A percentile compares a stretch with the other conserved stretches of the same genome.
phyloP scores from a whole-genome alignment of 2,888 invertebrate genomes.

The Ophion obscuratus region DNA sequence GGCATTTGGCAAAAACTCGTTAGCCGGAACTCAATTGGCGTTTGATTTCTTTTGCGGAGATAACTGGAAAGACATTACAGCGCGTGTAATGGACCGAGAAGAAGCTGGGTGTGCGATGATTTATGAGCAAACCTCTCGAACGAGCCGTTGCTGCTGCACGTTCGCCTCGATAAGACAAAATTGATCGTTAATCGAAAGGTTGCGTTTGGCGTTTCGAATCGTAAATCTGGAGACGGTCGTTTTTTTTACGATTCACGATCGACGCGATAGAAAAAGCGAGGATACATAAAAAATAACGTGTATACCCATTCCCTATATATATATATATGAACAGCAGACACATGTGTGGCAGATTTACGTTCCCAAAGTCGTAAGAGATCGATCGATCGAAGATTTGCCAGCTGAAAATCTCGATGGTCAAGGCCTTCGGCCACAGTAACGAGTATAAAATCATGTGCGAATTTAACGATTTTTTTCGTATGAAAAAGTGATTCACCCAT shows the following conservation, averaged over 20 bases:
- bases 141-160: conserved; percentile 23
- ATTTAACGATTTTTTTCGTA: too few relatives aligned
- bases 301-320: not conserved
- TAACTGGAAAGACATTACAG: not conserved
- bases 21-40: conserved; percentile 10
- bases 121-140: conserved; percentile 47
- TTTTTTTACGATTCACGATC: conserved; percentile 51
- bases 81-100: conserved; percentile 15
- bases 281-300: not conserved
- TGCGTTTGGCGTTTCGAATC: conserved; percentile 20
- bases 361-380: conserved; percentile 44
- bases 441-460: too few relatives aligned
- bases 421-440: too few relatives aligned
- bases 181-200: conserved; percentile 43
- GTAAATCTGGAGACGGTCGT: conserved; percentile 39
- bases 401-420: not conserved
- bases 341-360: conserved; percentile 21
- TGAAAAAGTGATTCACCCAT: too few relatives aligned
- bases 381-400: conserved; percentile 41
- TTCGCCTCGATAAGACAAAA: conserved; percentile 37
- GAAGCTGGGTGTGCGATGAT: conserved; percentile 27
- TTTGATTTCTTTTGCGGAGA: conserved; percentile 8
- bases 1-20: not conserved
- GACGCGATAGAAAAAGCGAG: conserved; percentile 23
- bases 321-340: not conserved